Base-by-base conservation (phyloP, 2,888 invertebrate species). In the Eristalinus sepulchralis region DNA sequence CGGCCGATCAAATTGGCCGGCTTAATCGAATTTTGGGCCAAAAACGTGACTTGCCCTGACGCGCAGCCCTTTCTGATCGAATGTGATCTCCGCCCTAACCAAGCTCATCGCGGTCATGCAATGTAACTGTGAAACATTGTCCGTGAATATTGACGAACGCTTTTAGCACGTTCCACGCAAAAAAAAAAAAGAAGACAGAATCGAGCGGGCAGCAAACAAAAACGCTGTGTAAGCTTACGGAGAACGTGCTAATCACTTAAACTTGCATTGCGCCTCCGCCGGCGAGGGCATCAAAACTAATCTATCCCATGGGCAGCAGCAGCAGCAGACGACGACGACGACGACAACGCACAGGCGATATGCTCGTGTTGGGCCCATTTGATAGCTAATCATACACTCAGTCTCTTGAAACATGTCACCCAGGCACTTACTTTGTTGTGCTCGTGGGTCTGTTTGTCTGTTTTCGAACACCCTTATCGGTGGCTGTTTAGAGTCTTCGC, bases 321-420 rank as follows among this genome's bases (percentile, higher is more conserved):
- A 5, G 27, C 27, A 27, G 27, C n/a, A n/a, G n/a, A n/a, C n/a
- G n/a, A 27, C 27, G 27, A 27, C 5, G 27, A 3, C 27, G 72
- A 47, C 47, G 47, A n/a, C 39, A 70, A 71, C 36, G 75, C 24
- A 55, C 66, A 76, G 62, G 34, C 75, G 79, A 39, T 70, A 66
- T 62, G 66, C 70, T 84, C 75, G 80, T 80, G 84, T 80, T 80
- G 66, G 62, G 60, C 55, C 75, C 67, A 76, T 76, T 84, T 71
- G 47, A 62, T 73, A 57, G 36, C 55, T 76, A 67, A 76, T 76
- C 76, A 71, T 70, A 79, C 55, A 75, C 5, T 27, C n/a, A 33
- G 60, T 55, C 47, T 71, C 27, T 27, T 27, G 24, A 78, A 72
- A 55, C 57, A 62, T 77, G 77, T 57, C 72, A 68, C 63, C 27